Base-by-base conservation (phyloP, 2,888 invertebrate species). In the Diadromus collaris region DNA sequence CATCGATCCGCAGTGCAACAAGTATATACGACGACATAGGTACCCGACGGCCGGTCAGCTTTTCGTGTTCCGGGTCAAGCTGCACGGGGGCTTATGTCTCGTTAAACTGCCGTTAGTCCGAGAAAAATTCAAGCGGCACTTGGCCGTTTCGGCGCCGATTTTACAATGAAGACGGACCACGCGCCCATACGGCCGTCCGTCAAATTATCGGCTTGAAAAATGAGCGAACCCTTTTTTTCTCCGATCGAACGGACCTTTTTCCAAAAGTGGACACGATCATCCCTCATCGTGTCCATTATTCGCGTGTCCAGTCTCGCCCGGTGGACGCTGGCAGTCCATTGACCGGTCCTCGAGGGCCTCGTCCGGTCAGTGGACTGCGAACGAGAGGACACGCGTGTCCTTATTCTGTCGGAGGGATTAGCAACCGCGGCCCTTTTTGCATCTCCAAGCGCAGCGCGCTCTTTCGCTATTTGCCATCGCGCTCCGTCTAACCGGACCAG, bases 161-260 rank as follows among this genome's bases (percentile, higher is more conserved):
- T 13, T 58, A 54, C 29, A 58, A 73, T 56, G 21, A 24, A 71
- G 72, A 56, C n/a, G n/a, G 38, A 21, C 51, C 48, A 61, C 64
- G 56, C 29, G 41, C 24, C 24, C 54, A n/a, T 41, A 32, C 83
- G 85, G 65, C 72, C 83, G 84, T 85, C 85, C 83, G 83, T 87
- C 85, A 86, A 85, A 87, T 86, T 86, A 87, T 74, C 81, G 80
- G 70, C 5, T 60, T 86, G 86, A 86, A 84, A 86, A 86, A 86
- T 85, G 84, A 54, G 54, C 29, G 60, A 58, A 58, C 34, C 38
- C 61, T 68, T 76, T 65, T 73, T 65, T 69, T 65, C 19, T 19
- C 6, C 38, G 38, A 54, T 78, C 78, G 58, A n/a, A 78, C 78
- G 69, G 79, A 78, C 83, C 74, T 79, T 38, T 81, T 65, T 46